Evolutionary conservation across 1,140 invertebrate species (phyloP), one percentile per base, ranked within the genome.

Genomic region (Notospermus geniculatus): DNA sequence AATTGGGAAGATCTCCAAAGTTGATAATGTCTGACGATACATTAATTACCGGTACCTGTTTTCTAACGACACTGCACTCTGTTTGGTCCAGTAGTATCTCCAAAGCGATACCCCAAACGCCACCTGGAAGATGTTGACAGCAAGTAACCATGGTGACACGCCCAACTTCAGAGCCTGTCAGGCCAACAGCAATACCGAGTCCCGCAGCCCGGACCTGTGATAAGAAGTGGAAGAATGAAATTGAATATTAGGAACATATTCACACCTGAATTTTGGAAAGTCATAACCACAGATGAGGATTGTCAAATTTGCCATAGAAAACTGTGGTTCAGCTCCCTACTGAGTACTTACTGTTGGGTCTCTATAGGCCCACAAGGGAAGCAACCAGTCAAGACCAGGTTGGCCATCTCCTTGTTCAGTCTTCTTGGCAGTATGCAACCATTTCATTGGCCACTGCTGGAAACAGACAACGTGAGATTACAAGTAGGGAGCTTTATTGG

Each of bases 311-410:
- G n/a, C n/a, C n/a, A n/a, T n/a, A n/a, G n/a, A n/a, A n/a, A n/a
- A n/a, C n/a, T n/a, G n/a, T n/a, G n/a, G n/a, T n/a, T n/a, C n/a
- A n/a, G n/a, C n/a, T n/a, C n/a, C n/a, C n/a, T n/a, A n/a, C n/a
- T n/a, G n/a, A n/a, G n/a, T n/a, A 50, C 59, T 65, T 57, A 80
- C 79, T 72, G 79, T 78, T 9, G 73, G 68, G 65, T 81, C 79
- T 64, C 77, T 71, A 62, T 81, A 80, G 7, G 74, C 72, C 78
- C 78, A 81, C 25, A 81, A 59, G 19, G 79, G 78, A 28, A 80
- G 57, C 68, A 81, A 68, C 79, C 79, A 81, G 57, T 78, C 69
- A 1, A 79, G 62, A 1, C 77, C 77, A 30, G 73, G 65, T 27
- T 79, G 73, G 7, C 55, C 65, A 25, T 27, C 57, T 2, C 45